Evolutionary conservation across 2,113 vertebrate genomes (phyloP), one percentile per base, ranked within the genome.

Genomic region (Sander vitreus): DNA sequence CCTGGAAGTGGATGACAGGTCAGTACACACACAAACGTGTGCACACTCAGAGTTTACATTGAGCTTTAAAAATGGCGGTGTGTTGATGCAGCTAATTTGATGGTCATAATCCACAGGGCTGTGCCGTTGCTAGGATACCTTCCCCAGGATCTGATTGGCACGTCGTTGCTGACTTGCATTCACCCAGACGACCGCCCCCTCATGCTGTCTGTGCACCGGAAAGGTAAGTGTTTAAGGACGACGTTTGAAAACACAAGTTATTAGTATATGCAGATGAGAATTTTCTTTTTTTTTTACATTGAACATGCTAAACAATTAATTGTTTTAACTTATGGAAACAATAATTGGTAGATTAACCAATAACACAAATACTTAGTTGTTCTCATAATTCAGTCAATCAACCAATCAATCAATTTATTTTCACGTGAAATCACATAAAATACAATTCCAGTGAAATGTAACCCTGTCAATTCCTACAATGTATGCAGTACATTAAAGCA

Each of bases 1-100:
- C 89, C 93, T 98, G 85, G 97, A 98, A 90, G 96, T 97, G 87
- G 97, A 98, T 83, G 97, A 98, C 89, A 96, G 97, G 97, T 98
- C 73, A 94, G 75, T 76, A 60, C 47, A 72, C 27, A 58, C 55
- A 62, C n/a, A 16, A 1, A 43, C 23, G 54, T 5, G 16, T 30
- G 5, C 18, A 21, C 50, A 54, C 9, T 50, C 33, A 14, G 5
- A 68, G 19, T 64, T 70, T 13, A 51, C 3, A 1, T 19, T 48
- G 2, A 27, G 4, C 55, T 50, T n/a, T 55, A 8, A 25, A 62
- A 71, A 15, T 59, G 21, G 11, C 27, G 10, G 4, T 30, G 70
- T 72, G 16, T 59, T 39, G 21, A 58, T 65, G 25, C 47, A 25
- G 19, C 21, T 80, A 18, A 76, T 80, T 30, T 51, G 14, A 59